These are phyloP conservation scores for Ciconia nigra DNA, from an alignment of 2,797 vertebrate genomes.

Conservation along the genomic window DNA sequence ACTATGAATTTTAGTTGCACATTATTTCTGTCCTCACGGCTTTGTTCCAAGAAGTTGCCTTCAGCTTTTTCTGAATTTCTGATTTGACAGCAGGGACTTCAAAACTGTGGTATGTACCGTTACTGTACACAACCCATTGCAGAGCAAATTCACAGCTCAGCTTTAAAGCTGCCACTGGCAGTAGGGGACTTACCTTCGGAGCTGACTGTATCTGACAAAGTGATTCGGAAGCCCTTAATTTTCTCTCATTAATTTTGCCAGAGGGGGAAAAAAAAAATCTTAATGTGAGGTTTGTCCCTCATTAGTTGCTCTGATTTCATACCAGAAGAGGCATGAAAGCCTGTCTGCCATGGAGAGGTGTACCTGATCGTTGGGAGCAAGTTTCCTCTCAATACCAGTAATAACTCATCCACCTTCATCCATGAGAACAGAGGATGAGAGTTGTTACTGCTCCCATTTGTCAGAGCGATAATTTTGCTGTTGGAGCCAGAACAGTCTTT, in stretches of 20 bases:
- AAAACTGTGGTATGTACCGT: no score
- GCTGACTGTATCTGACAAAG: neutral
- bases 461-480: neutral
- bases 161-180: neutral
- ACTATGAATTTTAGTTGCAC: neutral
- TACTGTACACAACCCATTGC: neutral
- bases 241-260: neutral
- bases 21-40: neutral
- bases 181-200: neutral
- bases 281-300: neutral
- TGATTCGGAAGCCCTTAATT: neutral
- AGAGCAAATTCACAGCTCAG: neutral
- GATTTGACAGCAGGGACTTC: neutral
- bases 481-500: neutral
- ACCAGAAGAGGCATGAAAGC: neutral
- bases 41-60: neutral
- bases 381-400: neutral
- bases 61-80: neutral
- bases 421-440: neutral
- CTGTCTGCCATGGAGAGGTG: neutral
- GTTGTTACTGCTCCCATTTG: rapidly evolving
- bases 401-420: neutral
- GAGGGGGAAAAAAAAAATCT: neutral
- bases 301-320: neutral
- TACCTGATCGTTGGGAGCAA: neutral